phyloP scores from a whole-genome alignment of 1,140 invertebrate species.

The Panagrolaimus sp. region DNA sequence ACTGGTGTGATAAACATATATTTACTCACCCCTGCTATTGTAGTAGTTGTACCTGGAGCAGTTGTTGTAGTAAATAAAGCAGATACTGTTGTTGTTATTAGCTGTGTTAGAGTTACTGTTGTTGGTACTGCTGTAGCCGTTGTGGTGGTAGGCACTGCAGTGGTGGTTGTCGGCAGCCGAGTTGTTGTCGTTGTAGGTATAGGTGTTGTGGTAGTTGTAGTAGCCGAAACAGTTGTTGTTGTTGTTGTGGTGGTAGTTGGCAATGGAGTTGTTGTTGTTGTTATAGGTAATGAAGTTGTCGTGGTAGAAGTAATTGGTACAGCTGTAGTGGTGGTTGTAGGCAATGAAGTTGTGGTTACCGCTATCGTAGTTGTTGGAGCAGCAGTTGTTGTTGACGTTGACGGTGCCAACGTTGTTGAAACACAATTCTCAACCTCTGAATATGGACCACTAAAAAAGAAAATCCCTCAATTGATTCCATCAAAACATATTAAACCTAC shows the following conservation, averaged over 20 bases:
- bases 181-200: not conserved
- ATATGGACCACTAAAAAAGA: conserved; percentile 1
- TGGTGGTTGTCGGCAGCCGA: not conserved
- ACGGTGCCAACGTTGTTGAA: not conserved
- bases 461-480: not conserved
- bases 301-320: not conserved
- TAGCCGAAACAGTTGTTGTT: not conserved
- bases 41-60: too few species aligned
- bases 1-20: too few species aligned
- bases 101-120: not conserved
- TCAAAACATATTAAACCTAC: not conserved
- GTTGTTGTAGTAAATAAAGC: not conserved
- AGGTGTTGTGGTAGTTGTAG: not conserved
- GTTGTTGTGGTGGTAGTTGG: not conserved
- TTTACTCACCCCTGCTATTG: too few species aligned
- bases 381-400: not conserved
- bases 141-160: not conserved
- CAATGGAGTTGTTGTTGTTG: not conserved
- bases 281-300: not conserved
- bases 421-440: not conserved
- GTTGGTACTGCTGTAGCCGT: not conserved
- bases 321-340: not conserved
- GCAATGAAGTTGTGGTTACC: too few species aligned
- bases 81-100: not conserved
- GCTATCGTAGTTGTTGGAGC: not conserved